Evolutionary conservation across 2,888 invertebrate species (phyloP).

Genomic region (Chaitophorus viminalis): DNA sequence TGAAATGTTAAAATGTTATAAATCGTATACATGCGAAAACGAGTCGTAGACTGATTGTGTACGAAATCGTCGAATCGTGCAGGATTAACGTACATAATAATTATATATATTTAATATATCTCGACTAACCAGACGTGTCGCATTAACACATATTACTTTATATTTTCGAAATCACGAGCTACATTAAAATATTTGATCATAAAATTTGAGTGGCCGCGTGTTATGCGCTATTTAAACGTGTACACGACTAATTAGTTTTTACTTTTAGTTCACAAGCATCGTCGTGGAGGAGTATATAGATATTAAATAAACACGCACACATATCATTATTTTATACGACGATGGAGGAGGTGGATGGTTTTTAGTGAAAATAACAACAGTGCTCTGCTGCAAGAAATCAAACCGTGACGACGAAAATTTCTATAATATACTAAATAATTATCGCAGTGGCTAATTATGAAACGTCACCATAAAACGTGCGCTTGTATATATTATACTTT

Average conservation of each 20-base stretch:
- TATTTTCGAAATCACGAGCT: too few relatives aligned
- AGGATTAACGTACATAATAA: too few relatives aligned
- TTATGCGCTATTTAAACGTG: neutral
- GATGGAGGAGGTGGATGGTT: neutral
- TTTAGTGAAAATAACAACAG: slow-evolving; percentile 18
- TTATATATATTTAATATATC: too few relatives aligned
- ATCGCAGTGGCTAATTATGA: slow-evolving; percentile 6
- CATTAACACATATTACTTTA: too few relatives aligned
- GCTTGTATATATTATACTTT: neutral
- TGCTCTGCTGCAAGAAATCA: slow-evolving; percentile 15
- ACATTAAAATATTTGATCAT: too few relatives aligned
- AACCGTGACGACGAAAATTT: slow-evolving; percentile 42
- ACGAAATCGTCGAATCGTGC: too few relatives aligned
- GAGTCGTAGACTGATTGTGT: too few relatives aligned
- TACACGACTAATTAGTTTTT: slow-evolving; percentile 8
- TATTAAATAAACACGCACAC: neutral
- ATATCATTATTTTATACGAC: neutral
- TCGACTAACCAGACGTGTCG: too few relatives aligned
- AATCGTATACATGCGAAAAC: too few relatives aligned
- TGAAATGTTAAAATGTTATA: too few relatives aligned
- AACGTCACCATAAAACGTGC: neutral
- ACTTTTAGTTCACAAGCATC: slow-evolving; percentile 8
- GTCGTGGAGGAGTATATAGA: neutral
- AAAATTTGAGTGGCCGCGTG: too few relatives aligned
- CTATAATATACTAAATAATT: neutral